These are phyloP conservation scores for Dasyprocta punctata DNA, from an alignment of 2,113 vertebrate genomes.

Conservation along the genomic window DNA sequence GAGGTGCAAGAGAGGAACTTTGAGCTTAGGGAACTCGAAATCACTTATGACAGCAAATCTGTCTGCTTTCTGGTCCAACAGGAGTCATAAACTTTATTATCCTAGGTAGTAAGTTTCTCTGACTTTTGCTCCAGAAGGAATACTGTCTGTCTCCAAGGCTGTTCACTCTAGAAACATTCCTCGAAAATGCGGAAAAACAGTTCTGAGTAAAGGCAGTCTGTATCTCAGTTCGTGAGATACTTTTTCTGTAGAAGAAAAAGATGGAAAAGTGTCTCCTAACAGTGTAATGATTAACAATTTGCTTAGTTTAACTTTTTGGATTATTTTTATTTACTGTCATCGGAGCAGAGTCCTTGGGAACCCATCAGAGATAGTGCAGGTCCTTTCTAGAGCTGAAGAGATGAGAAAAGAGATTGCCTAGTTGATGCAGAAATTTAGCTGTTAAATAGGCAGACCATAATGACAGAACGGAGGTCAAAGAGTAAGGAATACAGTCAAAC, in stretches of 20 bases:
- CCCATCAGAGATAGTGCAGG: neutral
- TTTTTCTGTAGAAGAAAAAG: neutral
- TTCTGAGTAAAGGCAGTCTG: neutral
- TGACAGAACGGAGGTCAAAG: neutral
- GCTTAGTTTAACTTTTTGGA: neutral
- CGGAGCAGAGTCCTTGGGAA: neutral
- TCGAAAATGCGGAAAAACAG: neutral
- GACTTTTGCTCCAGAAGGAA: neutral
- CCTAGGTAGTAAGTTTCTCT: neutral
- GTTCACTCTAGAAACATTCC: neutral
- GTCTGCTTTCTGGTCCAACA: neutral
- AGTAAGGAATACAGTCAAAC: neutral
- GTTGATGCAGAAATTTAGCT: neutral
- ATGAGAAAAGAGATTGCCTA: neutral
- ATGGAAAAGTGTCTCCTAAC: neutral
- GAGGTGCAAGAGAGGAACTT: neutral
- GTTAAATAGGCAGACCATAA: neutral
- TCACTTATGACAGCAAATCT: neutral
- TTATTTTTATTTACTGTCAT: neutral
- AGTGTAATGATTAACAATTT: neutral
- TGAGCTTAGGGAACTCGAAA: neutral
- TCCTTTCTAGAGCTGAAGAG: neutral
- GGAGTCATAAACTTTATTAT: neutral
- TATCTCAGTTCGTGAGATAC: neutral
- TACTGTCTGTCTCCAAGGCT: neutral